phyloP scores from a whole-genome alignment of 2,797 vertebrate genomes.

The Nannoperca australis region DNA sequence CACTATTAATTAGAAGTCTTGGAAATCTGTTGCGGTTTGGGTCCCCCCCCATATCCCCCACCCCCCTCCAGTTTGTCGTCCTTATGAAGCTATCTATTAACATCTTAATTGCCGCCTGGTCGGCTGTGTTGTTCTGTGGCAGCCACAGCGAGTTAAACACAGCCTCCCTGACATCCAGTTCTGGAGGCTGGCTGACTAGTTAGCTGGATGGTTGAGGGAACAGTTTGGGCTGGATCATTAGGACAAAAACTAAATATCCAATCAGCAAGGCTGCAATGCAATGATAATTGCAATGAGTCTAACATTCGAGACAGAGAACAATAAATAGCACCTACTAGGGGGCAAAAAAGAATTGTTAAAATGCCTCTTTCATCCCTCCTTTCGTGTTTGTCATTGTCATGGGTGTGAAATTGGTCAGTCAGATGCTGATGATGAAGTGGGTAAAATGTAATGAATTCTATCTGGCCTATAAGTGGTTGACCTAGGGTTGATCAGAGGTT shows the following conservation, averaged over 20 bases:
- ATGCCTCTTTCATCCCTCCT: constrained; percentile 37
- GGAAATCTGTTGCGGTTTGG: constrained; percentile 76
- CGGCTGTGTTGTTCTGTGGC: constrained; percentile 62
- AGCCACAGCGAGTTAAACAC: constrained; percentile 66
- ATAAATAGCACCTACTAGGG: background rate
- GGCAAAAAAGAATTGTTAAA: background rate
- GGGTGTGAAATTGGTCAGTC: constrained; percentile 82
- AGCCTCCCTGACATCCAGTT: constrained; percentile 43
- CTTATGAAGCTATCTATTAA: constrained; percentile 81
- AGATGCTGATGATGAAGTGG: constrained; percentile 81
- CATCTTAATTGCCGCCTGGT: constrained; percentile 77
- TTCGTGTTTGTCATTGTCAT: constrained; percentile 76
- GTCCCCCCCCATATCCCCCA: constrained; percentile 25
- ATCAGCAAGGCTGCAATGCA: constrained; percentile 29
- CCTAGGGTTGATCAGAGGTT: constrained; percentile 82
- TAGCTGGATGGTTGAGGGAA: constrained; percentile 35
- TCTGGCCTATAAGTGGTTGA: constrained; percentile 78
- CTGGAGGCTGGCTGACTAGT: constrained; percentile 41
- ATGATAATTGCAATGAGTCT: constrained; percentile 26
- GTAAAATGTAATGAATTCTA: constrained; percentile 82
- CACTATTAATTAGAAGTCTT: constrained; percentile 80
- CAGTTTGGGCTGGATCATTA: constrained; percentile 39
- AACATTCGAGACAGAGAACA: constrained; percentile 11
- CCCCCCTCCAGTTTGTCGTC: constrained; percentile 60
- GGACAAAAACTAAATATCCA: constrained; percentile 48